Base-by-base conservation (phyloP, 2,888 invertebrate species). In the Unio pictorum region DNA sequence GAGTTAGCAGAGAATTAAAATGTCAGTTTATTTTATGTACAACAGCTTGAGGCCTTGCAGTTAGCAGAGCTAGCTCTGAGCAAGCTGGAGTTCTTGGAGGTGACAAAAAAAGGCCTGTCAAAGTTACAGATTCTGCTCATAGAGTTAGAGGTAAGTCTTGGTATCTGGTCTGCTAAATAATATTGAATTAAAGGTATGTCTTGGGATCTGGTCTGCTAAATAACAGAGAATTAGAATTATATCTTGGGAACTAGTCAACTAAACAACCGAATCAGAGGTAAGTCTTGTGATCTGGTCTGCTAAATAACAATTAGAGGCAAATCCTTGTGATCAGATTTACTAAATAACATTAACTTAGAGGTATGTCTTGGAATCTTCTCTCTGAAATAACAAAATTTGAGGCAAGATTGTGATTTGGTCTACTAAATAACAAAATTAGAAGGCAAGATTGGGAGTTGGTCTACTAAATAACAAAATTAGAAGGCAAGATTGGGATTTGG, bases 31-130 rank as follows among this genome's bases (percentile, higher is more conserved):
- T 68, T 59, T 30, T 28, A 45, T 65, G 26, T 57, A 59, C 73
- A 75, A n/a, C 76, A 88, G 88, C 74, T 83, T 57, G 83, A 87
- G 67, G 80, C 86, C 18, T 76, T 83, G 54, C 86, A 88, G 55
- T 70, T 86, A 65, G 82, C 86, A 17, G 81, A 83, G 28, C 69
- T 86, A 28, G 83, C 88, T 7, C 75, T 85, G 54, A 84, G 83
- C 75, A 89, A 89, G 68, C 79, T 89, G 60, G 87, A 88, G 55
- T 89, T 88, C 68, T 77, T 89, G 55, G 88, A 88, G 54, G 85
- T 88, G 5, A 80, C 83, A 1, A 82, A 84, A 70, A 84, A 85
- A 66, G 86, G 85, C 18, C 74, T 88, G 55, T 86, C 87, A 20
- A 85, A 85, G 56, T 79, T 89, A 28, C 88, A 89, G 77, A 79